Evolutionary conservation across 2,797 vertebrate species (phyloP), one percentile per base, ranked within the genome.

Genomic region (Calcarius lapponicus): DNA sequence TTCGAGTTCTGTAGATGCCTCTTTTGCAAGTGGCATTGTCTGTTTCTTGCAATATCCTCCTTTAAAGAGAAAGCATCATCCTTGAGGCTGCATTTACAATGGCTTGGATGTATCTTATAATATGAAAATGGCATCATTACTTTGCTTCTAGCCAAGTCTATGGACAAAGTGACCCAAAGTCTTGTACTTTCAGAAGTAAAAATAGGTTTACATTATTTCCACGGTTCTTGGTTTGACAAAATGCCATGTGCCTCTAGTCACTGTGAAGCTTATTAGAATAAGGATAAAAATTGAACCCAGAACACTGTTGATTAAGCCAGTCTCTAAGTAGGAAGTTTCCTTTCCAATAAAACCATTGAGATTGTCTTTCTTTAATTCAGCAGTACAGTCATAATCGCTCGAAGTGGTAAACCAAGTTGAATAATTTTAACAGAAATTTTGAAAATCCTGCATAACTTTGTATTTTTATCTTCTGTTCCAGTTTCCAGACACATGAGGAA

Each of bases 141-240:
- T 89, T 81, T 66, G 34, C 76, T 95, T 88, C 76, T 76, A 75
- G 73, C 21, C 90, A 86, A 92, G 70, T 88, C 40, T 48, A 5
- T 69, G 70, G 36, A 73, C 18, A 84, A 80, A 86, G 48, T 40
- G n/a, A 80, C 78, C 42, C 34, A 47, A 61, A 86, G 50, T 57
- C 71, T 87, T 82, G 16, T 48, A 81, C 40, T 67, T 89, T 60
- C 56, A 80, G 70, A 20, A 86, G 17, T 36, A 86, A 93, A 95
- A 88, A 38, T 22, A 86, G 40, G 38, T 86, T 86, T 93, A 54
- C 10, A 28, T 53, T 66, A 26, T 65, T 95, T 75, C 60, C 74
- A 51, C 32, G 62, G 34, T 51, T 34, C 60, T 85, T 80, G 43
- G 11, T 88, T 85, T 94, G 58, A 74, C 31, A 81, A 95, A 94